A percentile compares a stretch with the other conserved stretches of the same genome.
These are phyloP conservation scores for Karalla daura DNA, from an alignment of 2,797 vertebrate genomes.

Conservation along the genomic window DNA sequence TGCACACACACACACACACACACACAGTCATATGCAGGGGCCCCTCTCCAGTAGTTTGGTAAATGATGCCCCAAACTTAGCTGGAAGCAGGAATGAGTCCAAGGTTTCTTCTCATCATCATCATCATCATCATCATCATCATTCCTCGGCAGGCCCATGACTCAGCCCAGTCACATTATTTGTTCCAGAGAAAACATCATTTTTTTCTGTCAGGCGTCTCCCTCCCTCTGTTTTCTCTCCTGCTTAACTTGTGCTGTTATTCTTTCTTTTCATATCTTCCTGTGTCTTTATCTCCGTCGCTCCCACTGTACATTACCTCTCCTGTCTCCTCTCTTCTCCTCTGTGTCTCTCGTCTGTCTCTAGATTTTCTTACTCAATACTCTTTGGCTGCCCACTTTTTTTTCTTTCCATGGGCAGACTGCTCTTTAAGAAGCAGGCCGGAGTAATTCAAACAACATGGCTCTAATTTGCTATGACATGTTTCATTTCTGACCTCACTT, in stretches of 20 bases:
- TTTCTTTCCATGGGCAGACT: constrained; percentile 51
- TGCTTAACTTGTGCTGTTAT: constrained; percentile 61
- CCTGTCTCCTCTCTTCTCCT: constrained; percentile 14
- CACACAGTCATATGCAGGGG: constrained; percentile 65
- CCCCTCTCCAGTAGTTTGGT: constrained; percentile 84
- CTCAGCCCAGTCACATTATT: constrained; percentile 87
- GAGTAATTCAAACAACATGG: constrained; percentile 87
- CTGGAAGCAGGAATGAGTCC: constrained; percentile 80
- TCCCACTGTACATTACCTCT: constrained; percentile 57
- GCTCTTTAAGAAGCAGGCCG: constrained; percentile 74
- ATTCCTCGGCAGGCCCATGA: constrained; percentile 84
- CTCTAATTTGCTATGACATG: constrained; percentile 88
- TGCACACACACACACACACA: constrained; percentile 68
- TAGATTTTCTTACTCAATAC: constrained; percentile 45
- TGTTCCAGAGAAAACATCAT: constrained; percentile 86
- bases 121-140: constrained; percentile 83
- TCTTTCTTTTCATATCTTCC: constrained; percentile 70
- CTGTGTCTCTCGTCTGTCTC: constrained; percentile 27
- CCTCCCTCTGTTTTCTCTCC: constrained; percentile 56
- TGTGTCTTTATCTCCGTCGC: constrained; percentile 56
- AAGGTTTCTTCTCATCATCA: constrained; percentile 84
- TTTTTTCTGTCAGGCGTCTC: constrained; percentile 68
- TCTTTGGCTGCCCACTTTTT: constrained; percentile 48
- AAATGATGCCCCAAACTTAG: constrained; percentile 88
- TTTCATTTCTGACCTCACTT: constrained; percentile 88